These are phyloP conservation scores for Blera fallax DNA, from an alignment of 2,888 invertebrate genomes.

Conservation along the genomic window DNA sequence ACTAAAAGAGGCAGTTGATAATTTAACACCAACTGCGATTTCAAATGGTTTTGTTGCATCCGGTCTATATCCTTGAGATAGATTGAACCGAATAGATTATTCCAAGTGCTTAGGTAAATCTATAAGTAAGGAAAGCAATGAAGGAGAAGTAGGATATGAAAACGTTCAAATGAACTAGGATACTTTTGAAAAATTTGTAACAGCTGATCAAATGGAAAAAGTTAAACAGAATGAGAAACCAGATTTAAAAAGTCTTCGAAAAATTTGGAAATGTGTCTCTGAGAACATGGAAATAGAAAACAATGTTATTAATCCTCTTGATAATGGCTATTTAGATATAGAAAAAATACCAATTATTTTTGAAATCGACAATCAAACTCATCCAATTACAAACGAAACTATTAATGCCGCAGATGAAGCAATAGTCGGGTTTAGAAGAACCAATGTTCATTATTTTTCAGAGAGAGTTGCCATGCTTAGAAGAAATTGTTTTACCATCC, in stretches of 20 bases:
- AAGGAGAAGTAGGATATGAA: background rate
- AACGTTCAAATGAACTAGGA: background rate
- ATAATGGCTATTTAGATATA: background rate
- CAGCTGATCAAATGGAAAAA: background rate
- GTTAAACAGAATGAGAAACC: background rate
- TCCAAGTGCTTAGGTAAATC: slow-evolving; percentile 6
- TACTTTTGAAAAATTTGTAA: background rate
- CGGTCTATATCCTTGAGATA: slow-evolving; percentile 13
- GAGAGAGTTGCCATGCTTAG: background rate
- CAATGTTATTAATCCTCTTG: background rate
- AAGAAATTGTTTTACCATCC: background rate
- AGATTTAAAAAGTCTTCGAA: background rate
- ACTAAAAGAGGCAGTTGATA: background rate
- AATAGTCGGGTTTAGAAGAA: background rate
- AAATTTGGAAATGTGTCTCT: background rate
- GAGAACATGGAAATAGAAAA: background rate
- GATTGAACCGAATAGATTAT: slow-evolving; percentile 16
- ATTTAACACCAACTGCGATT: background rate
- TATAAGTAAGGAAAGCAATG: background rate
- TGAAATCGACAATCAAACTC: background rate
- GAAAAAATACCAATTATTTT: background rate
- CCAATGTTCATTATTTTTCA: background rate
- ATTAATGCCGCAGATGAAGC: background rate
- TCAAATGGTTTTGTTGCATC: slow-evolving; percentile 5
- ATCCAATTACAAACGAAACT: background rate